Percentiles rank a stretch among this genome's conserved stretches.
Conservation (phyloP, 1,140 invertebrate genomes). For the Pissodes strobi region DNA sequence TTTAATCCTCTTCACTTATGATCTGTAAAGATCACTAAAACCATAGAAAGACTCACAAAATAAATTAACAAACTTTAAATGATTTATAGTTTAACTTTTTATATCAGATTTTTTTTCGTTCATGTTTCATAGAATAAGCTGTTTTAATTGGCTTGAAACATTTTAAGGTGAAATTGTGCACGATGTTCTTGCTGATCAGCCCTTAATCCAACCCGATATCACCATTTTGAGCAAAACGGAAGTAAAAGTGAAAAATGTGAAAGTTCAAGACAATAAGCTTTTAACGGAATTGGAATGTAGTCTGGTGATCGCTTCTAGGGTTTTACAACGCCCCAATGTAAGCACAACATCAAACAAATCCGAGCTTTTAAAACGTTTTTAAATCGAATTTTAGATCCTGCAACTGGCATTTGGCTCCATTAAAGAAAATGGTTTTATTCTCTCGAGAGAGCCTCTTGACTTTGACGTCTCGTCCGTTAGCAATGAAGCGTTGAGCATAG, state of each 20-base stretch:
- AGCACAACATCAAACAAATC: conserved; percentile 9
- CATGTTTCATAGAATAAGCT: too few relatives aligned
- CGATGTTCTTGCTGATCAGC: conserved; percentile 62
- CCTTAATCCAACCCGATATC: conserved; percentile 66
- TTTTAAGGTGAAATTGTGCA: conserved; percentile 61
- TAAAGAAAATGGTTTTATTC: conserved; percentile 59
- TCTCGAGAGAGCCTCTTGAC: conserved; percentile 58
- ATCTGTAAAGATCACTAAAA: too few relatives aligned
- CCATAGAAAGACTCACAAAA: too few relatives aligned
- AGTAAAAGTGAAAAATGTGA: conserved; percentile 60
- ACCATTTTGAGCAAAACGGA: conserved; percentile 58
- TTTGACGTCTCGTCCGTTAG: conserved; percentile 26
- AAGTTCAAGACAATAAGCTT: conserved; percentile 67
- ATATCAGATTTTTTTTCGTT: too few relatives aligned
- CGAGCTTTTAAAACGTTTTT: too few relatives aligned
- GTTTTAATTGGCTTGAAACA: too few relatives aligned
- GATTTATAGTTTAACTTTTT: too few relatives aligned
- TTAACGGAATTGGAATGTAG: conserved; percentile 62
- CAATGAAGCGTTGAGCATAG: conserved; percentile 51
- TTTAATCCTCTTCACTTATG: too few relatives aligned
- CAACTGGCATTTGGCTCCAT: conserved; percentile 54
- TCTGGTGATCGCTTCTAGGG: conserved; percentile 61
- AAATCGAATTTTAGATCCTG: conserved; percentile 50
- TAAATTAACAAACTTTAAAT: too few relatives aligned
- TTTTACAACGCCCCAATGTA: conserved; percentile 48